Evolutionary conservation across 30 jellyfish, hydroid and myxozoan genomes (phyloP).

Genomic region (Hydra vulgaris): DNA sequence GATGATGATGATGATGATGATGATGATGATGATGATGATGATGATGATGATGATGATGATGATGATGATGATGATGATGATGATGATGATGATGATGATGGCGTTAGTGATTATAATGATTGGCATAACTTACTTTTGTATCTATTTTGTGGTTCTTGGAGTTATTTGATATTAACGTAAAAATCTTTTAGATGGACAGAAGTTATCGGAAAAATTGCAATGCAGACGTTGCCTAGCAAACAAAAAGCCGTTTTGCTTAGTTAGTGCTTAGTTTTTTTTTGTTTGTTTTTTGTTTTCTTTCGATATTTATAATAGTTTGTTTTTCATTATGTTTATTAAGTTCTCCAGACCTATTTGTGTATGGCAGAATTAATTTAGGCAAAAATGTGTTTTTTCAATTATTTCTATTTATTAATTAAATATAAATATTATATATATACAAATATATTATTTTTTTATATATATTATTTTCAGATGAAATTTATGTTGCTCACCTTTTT

Average conservation of each 20-base stretch:
- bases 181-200: not conserved
- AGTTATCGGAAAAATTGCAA: not conserved
- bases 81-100: not conserved
- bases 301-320: not conserved
- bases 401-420: too few species aligned
- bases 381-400: too few species aligned
- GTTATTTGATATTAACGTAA: not conserved
- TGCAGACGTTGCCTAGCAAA: not conserved
- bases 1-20: not conserved
- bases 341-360: too few species aligned
- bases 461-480: too few species aligned
- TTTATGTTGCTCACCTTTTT: too few species aligned
- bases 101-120: not conserved
- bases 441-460: too few species aligned
- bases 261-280: not conserved
- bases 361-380: too few species aligned
- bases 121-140: too few species aligned
- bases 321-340: too few species aligned
- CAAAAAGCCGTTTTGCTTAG: not conserved
- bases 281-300: not conserved
- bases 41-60: not conserved
- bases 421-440: too few species aligned
- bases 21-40: not conserved
- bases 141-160: too few species aligned
- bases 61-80: not conserved